Percentiles rank a stretch among this genome's conserved stretches.
phyloP scores from a whole-genome alignment of 2,888 invertebrate species.

The Pristionchus entomophagus region DNA sequence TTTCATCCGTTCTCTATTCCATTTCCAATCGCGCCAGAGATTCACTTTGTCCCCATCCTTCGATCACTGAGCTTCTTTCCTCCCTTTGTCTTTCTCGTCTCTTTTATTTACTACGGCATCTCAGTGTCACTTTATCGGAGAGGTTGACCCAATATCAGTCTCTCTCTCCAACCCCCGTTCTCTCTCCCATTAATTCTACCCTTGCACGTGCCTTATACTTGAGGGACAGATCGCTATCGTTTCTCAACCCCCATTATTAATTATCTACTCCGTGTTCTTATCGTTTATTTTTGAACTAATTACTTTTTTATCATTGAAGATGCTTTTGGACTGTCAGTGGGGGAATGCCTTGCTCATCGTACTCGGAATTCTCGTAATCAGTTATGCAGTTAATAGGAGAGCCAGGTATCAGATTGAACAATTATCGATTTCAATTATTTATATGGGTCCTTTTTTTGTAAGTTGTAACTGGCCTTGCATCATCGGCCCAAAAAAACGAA shows the following conservation, averaged over 20 bases:
- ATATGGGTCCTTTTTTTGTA: no score
- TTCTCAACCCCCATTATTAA: not conserved
- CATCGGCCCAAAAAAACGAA: no score
- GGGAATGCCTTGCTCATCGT: not conserved
- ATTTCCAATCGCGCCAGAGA: slow-evolving; percentile 9
- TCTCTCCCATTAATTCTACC: slow-evolving; percentile 1
- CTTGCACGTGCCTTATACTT: not conserved
- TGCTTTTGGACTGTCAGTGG: slow-evolving; percentile 16
- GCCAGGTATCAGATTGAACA: slow-evolving; percentile 31
- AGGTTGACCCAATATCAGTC: slow-evolving; percentile 26
- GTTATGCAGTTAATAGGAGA: slow-evolving; percentile 9
- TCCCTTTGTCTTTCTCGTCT: not conserved
- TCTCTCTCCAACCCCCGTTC: not conserved
- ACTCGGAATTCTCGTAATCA: slow-evolving; percentile 1
- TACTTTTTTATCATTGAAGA: not conserved
- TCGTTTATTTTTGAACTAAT: not conserved
- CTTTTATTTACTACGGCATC: slow-evolving; percentile 7
- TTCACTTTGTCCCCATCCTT: slow-evolving; percentile 20
- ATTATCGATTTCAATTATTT: no score
- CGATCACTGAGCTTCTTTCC: slow-evolving; percentile 7
- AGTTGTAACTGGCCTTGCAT: no score
- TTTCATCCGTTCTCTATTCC: not conserved
- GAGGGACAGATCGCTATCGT: not conserved
- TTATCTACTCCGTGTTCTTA: not conserved
- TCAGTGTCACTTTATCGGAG: not conserved